A percentile compares a stretch with the other conserved stretches of the same genome.
Conservation (phyloP, 2,888 invertebrate genomes). For the Oligia strigilis region DNA sequence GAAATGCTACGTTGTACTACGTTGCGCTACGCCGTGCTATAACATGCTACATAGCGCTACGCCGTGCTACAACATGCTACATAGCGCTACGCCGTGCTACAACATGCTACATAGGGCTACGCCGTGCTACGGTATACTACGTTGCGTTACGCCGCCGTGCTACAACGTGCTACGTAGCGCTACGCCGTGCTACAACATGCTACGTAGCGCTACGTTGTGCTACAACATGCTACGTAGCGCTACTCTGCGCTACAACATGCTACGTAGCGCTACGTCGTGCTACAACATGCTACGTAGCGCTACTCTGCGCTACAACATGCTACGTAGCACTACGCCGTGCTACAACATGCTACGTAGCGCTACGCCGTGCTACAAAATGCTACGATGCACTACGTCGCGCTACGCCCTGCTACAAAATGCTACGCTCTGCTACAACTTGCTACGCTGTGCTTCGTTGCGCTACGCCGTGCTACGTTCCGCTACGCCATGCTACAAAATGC, state of each 20-base stretch:
- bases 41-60: background rate
- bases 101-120: background rate
- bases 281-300: too few relatives aligned
- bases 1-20: background rate
- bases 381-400: background rate
- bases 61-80: background rate
- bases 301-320: background rate
- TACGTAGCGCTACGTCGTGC: background rate
- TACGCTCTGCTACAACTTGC: background rate
- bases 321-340: background rate
- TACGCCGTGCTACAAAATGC: background rate
- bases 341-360: background rate
- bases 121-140: accelerated
- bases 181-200: background rate
- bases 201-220: background rate
- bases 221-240: background rate
- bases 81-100: background rate
- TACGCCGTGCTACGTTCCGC: background rate
- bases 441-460: background rate
- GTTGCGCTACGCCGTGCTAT: background rate
- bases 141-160: background rate
- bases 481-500: background rate
- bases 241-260: background rate
- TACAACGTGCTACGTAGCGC: background rate
- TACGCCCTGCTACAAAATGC: background rate